Evolutionary conservation across 2,888 invertebrate genomes (phyloP).

Genomic region (Flabesymbios commensalis): DNA sequence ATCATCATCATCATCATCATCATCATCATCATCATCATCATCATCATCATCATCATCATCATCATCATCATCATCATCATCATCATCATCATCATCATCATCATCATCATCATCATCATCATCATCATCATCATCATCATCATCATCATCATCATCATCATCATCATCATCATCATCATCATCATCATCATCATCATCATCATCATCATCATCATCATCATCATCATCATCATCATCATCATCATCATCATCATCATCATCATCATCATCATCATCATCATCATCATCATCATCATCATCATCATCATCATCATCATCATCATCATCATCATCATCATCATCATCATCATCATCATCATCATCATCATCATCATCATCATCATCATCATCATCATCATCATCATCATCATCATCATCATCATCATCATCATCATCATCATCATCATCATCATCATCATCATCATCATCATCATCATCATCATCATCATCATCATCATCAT

Average conservation of each 20-base stretch:
- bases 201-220: not conserved
- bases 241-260: not conserved
- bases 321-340: not conserved
- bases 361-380: not conserved
- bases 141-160: not conserved
- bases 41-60: not conserved
- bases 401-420: constrained; percentile 1
- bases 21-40: not conserved
- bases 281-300: not conserved
- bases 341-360: not conserved
- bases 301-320: not conserved
- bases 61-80: not conserved
- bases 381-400: not conserved
- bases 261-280: not conserved
- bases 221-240: not conserved
- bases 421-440: not conserved
- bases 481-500: not conserved
- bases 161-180: not conserved
- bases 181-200: constrained; percentile 3
- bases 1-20: not conserved
- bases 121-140: not conserved
- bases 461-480: constrained; percentile 1
- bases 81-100: not conserved
- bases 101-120: not conserved
- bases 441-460: not conserved